Evolutionary conservation across 2,888 invertebrate genomes (phyloP).

Genomic region (Lasioglossum pauxillum): DNA sequence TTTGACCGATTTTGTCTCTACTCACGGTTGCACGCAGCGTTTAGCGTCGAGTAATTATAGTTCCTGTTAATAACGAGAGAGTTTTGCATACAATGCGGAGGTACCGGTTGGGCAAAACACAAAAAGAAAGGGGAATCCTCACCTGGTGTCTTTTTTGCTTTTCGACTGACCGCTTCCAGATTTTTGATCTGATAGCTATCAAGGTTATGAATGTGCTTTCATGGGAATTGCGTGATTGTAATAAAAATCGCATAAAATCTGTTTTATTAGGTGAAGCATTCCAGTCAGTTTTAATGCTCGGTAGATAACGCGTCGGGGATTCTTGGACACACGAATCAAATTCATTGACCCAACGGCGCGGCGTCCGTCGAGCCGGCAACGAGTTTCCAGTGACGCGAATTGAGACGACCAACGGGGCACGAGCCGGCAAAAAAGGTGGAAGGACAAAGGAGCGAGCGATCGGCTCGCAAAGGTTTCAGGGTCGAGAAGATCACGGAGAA

Average conservation of each 20-base stretch:
- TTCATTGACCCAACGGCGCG: constrained; percentile 22
- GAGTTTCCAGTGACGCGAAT: constrained; percentile 10
- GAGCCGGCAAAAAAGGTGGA: constrained; percentile 5
- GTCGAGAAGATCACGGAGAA: background rate
- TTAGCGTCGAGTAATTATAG: too few species aligned
- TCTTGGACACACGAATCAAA: constrained; percentile 2
- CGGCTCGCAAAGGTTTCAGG: constrained; percentile 50
- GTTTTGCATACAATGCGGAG: too few species aligned
- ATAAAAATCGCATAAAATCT: too few species aligned
- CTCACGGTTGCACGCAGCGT: too few species aligned
- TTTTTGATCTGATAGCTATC: too few species aligned
- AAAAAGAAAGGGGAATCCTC: constrained; percentile 46
- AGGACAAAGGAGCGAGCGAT: constrained; percentile 28
- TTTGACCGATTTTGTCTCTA: too few species aligned
- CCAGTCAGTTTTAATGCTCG: too few species aligned
- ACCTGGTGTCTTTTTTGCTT: constrained; percentile 27
- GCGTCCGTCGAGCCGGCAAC: background rate
- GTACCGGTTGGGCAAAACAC: background rate
- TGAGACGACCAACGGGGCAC: background rate
- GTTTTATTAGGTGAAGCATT: too few species aligned
- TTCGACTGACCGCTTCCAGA: background rate
- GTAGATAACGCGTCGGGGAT: background rate
- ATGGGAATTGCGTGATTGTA: too few species aligned
- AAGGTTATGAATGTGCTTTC: too few species aligned
- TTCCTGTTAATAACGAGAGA: too few species aligned